Evolutionary conservation across 2,888 invertebrate species (phyloP).

Genomic region (Sphaeridia pumilis): DNA sequence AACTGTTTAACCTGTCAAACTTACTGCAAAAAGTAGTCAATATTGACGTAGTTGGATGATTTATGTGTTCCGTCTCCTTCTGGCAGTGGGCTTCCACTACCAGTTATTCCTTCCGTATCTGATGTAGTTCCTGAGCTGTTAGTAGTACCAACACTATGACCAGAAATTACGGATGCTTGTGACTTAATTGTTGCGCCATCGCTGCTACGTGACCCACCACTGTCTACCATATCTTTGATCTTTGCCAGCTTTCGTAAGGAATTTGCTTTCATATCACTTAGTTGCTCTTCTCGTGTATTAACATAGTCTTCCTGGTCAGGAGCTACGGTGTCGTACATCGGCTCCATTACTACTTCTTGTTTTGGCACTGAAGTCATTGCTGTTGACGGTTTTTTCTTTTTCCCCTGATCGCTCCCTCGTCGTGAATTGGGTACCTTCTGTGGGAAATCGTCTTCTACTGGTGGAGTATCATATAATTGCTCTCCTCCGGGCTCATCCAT

Average conservation of each 20-base stretch:
- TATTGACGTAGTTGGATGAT: constrained; percentile 77
- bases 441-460: constrained; percentile 27
- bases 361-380: background rate
- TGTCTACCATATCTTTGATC: constrained; percentile 3
- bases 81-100: constrained; percentile 34
- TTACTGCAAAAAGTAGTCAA: constrained; percentile 80
- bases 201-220: constrained; percentile 16
- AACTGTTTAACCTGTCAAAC: constrained; percentile 38
- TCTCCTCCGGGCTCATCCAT: constrained; percentile 26
- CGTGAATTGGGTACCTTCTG: background rate
- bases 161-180: constrained; percentile 36
- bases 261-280: constrained; percentile 20
- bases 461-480: constrained; percentile 36
- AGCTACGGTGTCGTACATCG: constrained; percentile 47
- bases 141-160: constrained; percentile 35
- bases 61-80: constrained; percentile 28
- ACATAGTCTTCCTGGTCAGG: constrained; percentile 55
- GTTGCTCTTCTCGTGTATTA: constrained; percentile 44
- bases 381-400: constrained; percentile 9
- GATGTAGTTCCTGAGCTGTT: constrained; percentile 37
- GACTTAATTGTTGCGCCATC: constrained; percentile 36
- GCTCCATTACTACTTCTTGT: constrained; percentile 26
- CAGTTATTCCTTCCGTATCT: constrained; percentile 36
- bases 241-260: constrained; percentile 23
- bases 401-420: background rate